Conservation (phyloP, 2,113 vertebrate species). For the Cairina moschata region DNA sequence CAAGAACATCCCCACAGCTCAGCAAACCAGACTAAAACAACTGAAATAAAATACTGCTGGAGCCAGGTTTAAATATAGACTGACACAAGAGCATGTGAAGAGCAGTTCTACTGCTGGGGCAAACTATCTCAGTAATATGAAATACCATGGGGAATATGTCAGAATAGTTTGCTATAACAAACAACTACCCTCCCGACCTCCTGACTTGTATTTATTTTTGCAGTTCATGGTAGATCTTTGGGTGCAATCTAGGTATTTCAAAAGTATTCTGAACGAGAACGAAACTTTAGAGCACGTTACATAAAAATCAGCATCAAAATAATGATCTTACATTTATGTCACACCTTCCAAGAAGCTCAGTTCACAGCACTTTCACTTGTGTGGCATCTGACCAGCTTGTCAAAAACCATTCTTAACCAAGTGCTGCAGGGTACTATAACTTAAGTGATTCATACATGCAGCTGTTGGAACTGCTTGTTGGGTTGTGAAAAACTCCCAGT, state of each 20-base stretch:
- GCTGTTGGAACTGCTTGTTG: constrained; percentile 62
- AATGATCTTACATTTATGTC: neutral
- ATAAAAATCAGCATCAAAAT: neutral
- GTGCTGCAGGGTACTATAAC: constrained; percentile 55
- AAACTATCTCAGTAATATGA: neutral
- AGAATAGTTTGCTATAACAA: constrained; percentile 1
- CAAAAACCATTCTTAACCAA: constrained; percentile 26
- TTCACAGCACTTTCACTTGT: constrained; percentile 4
- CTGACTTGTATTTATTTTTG: neutral
- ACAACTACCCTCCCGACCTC: neutral
- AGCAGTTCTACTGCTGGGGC: constrained; percentile 12
- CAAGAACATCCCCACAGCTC: neutral
- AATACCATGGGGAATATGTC: constrained; percentile 22
- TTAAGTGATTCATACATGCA: constrained; percentile 65
- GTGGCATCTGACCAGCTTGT: constrained; percentile 42
- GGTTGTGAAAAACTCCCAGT: constrained; percentile 55
- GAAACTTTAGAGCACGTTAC: neutral
- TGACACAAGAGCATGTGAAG: constrained; percentile 22
- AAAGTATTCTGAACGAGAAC: neutral
- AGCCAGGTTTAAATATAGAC: constrained; percentile 61
- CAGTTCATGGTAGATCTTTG: neutral
- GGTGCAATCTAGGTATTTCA: neutral
- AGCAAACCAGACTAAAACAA: constrained; percentile 36
- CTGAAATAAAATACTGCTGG: constrained; percentile 48
- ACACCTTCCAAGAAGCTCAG: constrained; percentile 3